These are phyloP conservation scores for Cathartes aura DNA, from an alignment of 2,113 vertebrate genomes.

Conservation along the genomic window DNA sequence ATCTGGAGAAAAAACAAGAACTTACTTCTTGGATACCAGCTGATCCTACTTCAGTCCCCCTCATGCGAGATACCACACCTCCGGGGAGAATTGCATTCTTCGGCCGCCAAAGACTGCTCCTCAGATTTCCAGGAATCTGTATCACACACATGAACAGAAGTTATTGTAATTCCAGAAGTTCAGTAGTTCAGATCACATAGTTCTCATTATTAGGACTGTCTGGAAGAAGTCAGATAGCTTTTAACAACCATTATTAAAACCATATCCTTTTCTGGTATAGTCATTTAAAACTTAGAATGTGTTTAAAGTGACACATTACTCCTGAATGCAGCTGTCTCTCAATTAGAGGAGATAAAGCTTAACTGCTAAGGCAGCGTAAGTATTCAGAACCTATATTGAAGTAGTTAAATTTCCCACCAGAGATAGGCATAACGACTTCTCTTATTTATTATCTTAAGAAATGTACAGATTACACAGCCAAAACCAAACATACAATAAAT, in stretches of 20 bases:
- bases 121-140: conserved; percentile 28
- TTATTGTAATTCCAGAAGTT: conserved; percentile 22
- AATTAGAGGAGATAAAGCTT: background rate
- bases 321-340: background rate
- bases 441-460: background rate
- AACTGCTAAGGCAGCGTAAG: background rate
- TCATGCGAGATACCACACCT: background rate
- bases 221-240: conserved; percentile 2
- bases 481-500: background rate
- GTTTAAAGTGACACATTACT: background rate
- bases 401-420: background rate
- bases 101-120: accelerated
- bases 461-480: background rate
- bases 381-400: background rate
- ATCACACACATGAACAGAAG: conserved; percentile 12
- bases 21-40: background rate
- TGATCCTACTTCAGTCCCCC: background rate
- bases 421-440: background rate
- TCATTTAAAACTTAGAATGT: background rate
- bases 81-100: background rate
- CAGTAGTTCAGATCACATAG: background rate
- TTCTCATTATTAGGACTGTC: background rate
- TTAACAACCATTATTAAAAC: conserved; percentile 1
- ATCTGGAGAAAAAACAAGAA: background rate
- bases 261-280: background rate